Evolutionary conservation across 2,888 invertebrate species (phyloP).

Genomic region (Thereva nobilitata): DNA sequence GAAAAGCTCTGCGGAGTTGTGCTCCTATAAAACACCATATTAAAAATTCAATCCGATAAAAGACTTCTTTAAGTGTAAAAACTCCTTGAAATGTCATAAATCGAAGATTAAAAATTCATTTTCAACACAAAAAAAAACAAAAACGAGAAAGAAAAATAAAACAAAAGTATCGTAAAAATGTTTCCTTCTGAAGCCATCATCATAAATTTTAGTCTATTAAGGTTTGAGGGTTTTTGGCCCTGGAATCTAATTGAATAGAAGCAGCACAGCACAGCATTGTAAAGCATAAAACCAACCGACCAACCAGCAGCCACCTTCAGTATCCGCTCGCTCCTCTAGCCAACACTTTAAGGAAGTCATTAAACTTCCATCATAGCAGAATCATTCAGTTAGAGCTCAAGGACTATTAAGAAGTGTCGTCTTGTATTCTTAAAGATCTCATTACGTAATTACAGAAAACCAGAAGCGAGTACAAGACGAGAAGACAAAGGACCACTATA

Average conservation of each 20-base stretch:
- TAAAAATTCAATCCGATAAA: too few species aligned
- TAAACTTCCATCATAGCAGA: constrained; percentile 34
- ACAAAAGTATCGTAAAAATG: constrained; percentile 26
- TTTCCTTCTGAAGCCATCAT: constrained; percentile 17
- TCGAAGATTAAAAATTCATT: too few species aligned
- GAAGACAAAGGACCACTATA: constrained; percentile 29
- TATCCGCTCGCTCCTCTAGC: too few species aligned
- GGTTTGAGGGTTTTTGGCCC: constrained; percentile 16
- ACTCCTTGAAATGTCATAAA: too few species aligned
- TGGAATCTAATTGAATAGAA: constrained; percentile 34
- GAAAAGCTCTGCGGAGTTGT: too few species aligned
- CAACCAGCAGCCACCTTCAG: neutral
- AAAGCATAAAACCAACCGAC: constrained; percentile 27
- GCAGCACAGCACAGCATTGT: neutral
- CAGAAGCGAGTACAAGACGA: constrained; percentile 29
- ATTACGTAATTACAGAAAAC: constrained; percentile 33
- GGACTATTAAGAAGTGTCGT: constrained; percentile 30
- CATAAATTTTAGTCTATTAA: constrained; percentile 34
- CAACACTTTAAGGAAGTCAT: constrained; percentile 14
- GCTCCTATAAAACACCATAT: too few species aligned
- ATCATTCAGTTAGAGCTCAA: constrained; percentile 30
- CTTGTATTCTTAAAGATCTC: constrained; percentile 33
- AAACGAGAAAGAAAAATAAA: too few species aligned
- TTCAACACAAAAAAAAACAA: too few species aligned
- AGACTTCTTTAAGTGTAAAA: too few species aligned